A percentile compares a stretch with the other conserved stretches of the same genome.
phyloP scores from a whole-genome alignment of 1,140 invertebrate species.

The Macrobrachium nipponense region DNA sequence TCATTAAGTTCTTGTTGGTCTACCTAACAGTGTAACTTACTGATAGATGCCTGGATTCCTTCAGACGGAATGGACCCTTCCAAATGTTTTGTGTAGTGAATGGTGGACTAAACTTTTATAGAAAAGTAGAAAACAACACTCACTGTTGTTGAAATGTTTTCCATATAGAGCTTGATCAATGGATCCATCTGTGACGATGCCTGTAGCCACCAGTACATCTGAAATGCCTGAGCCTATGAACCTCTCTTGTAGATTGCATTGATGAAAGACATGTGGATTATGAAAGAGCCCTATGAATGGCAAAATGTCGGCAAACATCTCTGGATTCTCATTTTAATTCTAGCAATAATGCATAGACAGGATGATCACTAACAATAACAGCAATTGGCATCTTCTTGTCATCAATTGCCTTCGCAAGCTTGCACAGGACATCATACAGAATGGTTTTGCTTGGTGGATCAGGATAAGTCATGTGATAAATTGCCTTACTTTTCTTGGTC shows the following conservation, averaged over 20 bases:
- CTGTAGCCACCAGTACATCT: slow-evolving; percentile 14
- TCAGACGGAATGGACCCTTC: neutral
- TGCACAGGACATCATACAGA: slow-evolving; percentile 5
- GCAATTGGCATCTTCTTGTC: slow-evolving; percentile 3
- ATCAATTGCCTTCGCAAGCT: neutral
- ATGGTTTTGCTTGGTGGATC: slow-evolving; percentile 1
- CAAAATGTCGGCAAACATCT: neutral
- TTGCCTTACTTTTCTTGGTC: neutral
- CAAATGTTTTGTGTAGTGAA: neutral
- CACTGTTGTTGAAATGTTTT: neutral
- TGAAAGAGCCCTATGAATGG: slow-evolving; percentile 23
- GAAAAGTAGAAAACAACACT: neutral
- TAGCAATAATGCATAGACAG: neutral
- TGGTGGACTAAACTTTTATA: neutral
- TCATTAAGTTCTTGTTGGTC: too few relatives aligned
- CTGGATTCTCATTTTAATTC: slow-evolving; percentile 16
- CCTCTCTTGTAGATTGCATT: neutral
- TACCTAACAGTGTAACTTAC: neutral
- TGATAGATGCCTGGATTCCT: neutral
- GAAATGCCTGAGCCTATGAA: slow-evolving; percentile 3
- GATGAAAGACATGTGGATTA: slow-evolving; percentile 11
- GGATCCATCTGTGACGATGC: slow-evolving; percentile 6
- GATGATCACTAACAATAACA: slow-evolving; percentile 19
- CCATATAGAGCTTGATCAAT: neutral
- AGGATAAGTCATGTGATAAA: slow-evolving; percentile 25